These are phyloP conservation scores for Cotesia typhae DNA, from an alignment of 1,140 invertebrate species.

Conservation along the genomic window DNA sequence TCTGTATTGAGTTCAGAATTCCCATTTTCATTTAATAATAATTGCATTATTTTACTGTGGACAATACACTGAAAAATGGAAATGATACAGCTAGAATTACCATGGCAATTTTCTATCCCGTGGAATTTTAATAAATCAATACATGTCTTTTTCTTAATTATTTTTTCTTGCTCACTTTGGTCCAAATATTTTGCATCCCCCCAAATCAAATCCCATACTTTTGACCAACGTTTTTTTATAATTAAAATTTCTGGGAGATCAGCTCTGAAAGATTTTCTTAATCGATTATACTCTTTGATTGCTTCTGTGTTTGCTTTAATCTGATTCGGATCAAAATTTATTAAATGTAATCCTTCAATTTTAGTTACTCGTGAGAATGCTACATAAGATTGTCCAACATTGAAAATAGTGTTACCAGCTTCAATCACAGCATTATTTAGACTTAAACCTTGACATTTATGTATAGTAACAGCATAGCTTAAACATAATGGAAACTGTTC, in stretches of 20 bases:
- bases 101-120: neutral
- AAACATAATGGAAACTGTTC: constrained; percentile 58
- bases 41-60: neutral
- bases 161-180: neutral
- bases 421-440: constrained; percentile 50
- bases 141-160: neutral
- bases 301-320: constrained; percentile 41
- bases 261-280: constrained; percentile 39
- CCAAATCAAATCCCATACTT: neutral
- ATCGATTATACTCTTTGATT: constrained; percentile 49
- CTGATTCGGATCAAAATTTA: constrained; percentile 32
- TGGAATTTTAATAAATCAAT: neutral
- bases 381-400: constrained; percentile 54
- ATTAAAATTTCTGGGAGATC: constrained; percentile 32
- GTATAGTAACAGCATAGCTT: constrained; percentile 58
- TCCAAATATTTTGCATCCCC: neutral
- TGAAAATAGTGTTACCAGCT: constrained; percentile 50
- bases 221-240: neutral
- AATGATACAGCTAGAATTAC: neutral
- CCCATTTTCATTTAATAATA: neutral
- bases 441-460: constrained; percentile 58
- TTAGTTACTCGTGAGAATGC: constrained; percentile 52
- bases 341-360: neutral
- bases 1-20: neutral
- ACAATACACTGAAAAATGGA: constrained; percentile 13